These are phyloP conservation scores for Heterotilapia buettikoferi DNA, from an alignment of 2,113 vertebrate species.

Conservation along the genomic window DNA sequence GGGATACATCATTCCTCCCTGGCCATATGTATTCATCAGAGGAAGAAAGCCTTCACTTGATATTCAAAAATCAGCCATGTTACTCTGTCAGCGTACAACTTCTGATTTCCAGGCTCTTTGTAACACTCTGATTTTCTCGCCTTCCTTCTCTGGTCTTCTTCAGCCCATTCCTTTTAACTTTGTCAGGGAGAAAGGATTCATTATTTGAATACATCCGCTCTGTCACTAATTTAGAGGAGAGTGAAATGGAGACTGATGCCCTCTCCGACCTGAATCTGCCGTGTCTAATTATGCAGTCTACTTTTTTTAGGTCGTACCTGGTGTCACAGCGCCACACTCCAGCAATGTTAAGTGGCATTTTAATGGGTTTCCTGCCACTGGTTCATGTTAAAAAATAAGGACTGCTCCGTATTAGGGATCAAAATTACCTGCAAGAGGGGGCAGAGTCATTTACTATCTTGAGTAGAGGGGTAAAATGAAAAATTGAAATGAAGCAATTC, in stretches of 20 bases:
- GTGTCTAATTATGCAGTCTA: slow-evolving; percentile 62
- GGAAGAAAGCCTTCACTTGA: slow-evolving; percentile 40
- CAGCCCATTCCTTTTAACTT: slow-evolving; percentile 41
- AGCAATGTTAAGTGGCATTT: slow-evolving; percentile 61
- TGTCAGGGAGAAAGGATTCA: slow-evolving; percentile 47
- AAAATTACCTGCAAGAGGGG: slow-evolving; percentile 28
- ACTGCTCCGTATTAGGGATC: slow-evolving; percentile 23
- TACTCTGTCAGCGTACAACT: slow-evolving; percentile 7
- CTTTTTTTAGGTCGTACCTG: slow-evolving; percentile 57
- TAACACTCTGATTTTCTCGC: slow-evolving; percentile 33
- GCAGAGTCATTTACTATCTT: slow-evolving; percentile 23
- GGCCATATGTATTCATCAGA: slow-evolving; percentile 52
- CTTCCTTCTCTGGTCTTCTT: slow-evolving; percentile 31
- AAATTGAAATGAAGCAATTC: slow-evolving; percentile 17
- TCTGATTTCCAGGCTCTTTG: slow-evolving; percentile 29
- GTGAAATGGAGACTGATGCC: slow-evolving; percentile 46
- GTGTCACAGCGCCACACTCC: slow-evolving; percentile 48
- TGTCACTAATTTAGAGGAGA: slow-evolving; percentile 54
- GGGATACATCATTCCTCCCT: slow-evolving; percentile 4
- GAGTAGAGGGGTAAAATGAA: slow-evolving; percentile 12
- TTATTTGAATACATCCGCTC: slow-evolving; percentile 49
- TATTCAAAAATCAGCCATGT: slow-evolving; percentile 44
- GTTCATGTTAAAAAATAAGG: slow-evolving; percentile 45
- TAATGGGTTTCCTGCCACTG: slow-evolving; percentile 53
- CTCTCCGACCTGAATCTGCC: slow-evolving; percentile 54